These are phyloP conservation scores for Leptopilina syphax DNA, from an alignment of 2,888 invertebrate species.

Conservation along the genomic window DNA sequence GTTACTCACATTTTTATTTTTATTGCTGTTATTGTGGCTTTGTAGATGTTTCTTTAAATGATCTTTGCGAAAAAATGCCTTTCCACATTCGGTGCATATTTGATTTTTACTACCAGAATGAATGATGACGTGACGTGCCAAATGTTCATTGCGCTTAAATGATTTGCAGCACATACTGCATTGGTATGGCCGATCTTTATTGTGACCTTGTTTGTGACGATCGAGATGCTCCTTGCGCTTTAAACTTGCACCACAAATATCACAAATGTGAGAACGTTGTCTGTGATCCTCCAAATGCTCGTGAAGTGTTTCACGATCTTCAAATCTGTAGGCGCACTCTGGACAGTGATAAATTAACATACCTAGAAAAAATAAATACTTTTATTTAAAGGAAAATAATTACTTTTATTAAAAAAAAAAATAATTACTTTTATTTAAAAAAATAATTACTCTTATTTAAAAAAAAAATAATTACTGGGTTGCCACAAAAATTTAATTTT, in stretches of 20 bases:
- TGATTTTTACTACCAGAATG: conserved; percentile 91
- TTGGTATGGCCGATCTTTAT: conserved; percentile 88
- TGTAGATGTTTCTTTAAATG: conserved; percentile 89
- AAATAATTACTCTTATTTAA: too few species aligned
- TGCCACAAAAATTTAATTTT: too few species aligned
- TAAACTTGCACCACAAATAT: conserved; percentile 86
- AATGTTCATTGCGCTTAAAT: conserved; percentile 89
- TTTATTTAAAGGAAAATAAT: too few species aligned
- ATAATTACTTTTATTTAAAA: too few species aligned
- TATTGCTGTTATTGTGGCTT: conserved; percentile 84
- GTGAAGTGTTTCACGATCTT: conserved; percentile 75
- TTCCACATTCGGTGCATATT: conserved; percentile 85
- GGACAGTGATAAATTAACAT: conserved; percentile 72
- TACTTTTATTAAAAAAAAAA: too few species aligned
- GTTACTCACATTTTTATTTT: conserved; percentile 79
- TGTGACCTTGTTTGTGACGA: conserved; percentile 88
- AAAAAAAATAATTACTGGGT: too few species aligned
- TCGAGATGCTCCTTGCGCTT: conserved; percentile 89
- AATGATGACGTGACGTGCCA: conserved; percentile 89
- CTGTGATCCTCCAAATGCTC: conserved; percentile 88
- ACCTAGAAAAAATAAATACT: conserved; percentile 58
- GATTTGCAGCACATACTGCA: conserved; percentile 88
- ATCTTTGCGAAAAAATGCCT: conserved; percentile 87
- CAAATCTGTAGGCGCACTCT: conserved; percentile 73
- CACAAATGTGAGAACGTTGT: conserved; percentile 87